Evolutionary conservation across 2,797 vertebrate species (phyloP).

Genomic region (Thalassophryne amazonica): DNA sequence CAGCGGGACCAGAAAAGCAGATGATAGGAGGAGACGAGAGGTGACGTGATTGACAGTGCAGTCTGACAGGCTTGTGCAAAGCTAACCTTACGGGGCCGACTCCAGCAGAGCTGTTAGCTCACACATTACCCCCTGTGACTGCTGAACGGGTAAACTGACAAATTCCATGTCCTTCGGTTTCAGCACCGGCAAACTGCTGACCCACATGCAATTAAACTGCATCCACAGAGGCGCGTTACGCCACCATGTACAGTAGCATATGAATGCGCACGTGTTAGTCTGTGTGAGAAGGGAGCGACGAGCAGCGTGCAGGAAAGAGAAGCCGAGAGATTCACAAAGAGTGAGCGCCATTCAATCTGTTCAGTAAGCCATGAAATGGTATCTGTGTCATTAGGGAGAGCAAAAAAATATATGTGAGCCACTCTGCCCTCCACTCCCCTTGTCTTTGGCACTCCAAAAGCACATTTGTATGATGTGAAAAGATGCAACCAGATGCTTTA

Average conservation of each 20-base stretch:
- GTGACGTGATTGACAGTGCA: slow-evolving; percentile 62
- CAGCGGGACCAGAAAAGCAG: slow-evolving; percentile 6
- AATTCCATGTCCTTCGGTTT: slow-evolving; percentile 79
- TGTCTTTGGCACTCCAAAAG: slow-evolving; percentile 56
- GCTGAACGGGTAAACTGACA: slow-evolving; percentile 81
- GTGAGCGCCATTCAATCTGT: slow-evolving; percentile 70
- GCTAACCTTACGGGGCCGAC: slow-evolving; percentile 65
- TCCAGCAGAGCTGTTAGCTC: slow-evolving; percentile 64
- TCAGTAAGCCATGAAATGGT: slow-evolving; percentile 74
- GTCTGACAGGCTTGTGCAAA: slow-evolving; percentile 71
- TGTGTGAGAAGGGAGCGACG: slow-evolving; percentile 44
- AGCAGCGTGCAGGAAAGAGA: slow-evolving; percentile 50
- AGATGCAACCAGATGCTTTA: slow-evolving; percentile 41
- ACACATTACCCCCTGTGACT: slow-evolving; percentile 59
- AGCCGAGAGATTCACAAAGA: slow-evolving; percentile 59
- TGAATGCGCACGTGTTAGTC: slow-evolving; percentile 39
- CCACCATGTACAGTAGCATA: slow-evolving; percentile 44
- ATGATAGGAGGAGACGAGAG: slow-evolving; percentile 10
- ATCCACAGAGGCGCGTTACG: slow-evolving; percentile 60
- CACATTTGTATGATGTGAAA: slow-evolving; percentile 26
- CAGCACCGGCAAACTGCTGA: slow-evolving; percentile 70
- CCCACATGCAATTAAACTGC: slow-evolving; percentile 77
- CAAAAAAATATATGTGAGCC: slow-evolving; percentile 71
- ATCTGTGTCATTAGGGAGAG: slow-evolving; percentile 72
- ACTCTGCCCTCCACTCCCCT: slow-evolving; percentile 53